A percentile compares a stretch with the other conserved stretches of the same genome.
phyloP scores from a whole-genome alignment of 2,797 vertebrate species.

The Cetoscarus ocellatus region DNA sequence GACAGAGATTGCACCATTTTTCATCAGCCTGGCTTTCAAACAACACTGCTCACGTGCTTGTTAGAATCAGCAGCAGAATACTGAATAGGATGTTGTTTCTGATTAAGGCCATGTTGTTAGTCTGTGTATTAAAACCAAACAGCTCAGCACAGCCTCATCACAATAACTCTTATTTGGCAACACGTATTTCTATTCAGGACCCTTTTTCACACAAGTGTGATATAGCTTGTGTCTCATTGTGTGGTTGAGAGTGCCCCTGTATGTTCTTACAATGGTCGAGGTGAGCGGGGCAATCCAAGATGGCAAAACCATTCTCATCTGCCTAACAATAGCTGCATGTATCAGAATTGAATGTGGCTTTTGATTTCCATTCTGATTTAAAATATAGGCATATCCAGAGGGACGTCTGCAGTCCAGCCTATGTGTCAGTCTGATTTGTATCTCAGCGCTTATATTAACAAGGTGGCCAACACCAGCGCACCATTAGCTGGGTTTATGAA shows the following conservation, averaged over 20 bases:
- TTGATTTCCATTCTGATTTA: slow-evolving; percentile 79
- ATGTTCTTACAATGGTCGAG: slow-evolving; percentile 75
- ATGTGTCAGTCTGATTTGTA: slow-evolving; percentile 88
- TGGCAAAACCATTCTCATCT: slow-evolving; percentile 75
- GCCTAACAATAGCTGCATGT: slow-evolving; percentile 80
- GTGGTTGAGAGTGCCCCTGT: slow-evolving; percentile 58
- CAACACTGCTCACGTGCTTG: slow-evolving; percentile 69
- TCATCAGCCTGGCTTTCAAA: slow-evolving; percentile 78
- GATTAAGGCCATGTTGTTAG: slow-evolving; percentile 75
- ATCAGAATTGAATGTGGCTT: slow-evolving; percentile 78
- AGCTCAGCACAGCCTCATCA: slow-evolving; percentile 75
- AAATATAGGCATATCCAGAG: slow-evolving; percentile 76
- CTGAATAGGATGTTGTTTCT: slow-evolving; percentile 72
- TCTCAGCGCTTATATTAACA: slow-evolving; percentile 82
- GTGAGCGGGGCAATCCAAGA: slow-evolving; percentile 78
- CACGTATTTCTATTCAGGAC: slow-evolving; percentile 67
- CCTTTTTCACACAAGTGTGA: slow-evolving; percentile 58
- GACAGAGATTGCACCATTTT: slow-evolving; percentile 79
- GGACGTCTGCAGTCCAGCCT: slow-evolving; percentile 76
- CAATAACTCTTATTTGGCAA: slow-evolving; percentile 79
- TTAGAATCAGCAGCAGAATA: slow-evolving; percentile 73
- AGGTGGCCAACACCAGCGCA: slow-evolving; percentile 74
- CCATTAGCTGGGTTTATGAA: slow-evolving; percentile 77
- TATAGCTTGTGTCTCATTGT: slow-evolving; percentile 63
- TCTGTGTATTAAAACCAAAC: slow-evolving; percentile 76